These are phyloP conservation scores for Tipula vernalis DNA, from an alignment of 2,888 invertebrate species.

Conservation along the genomic window DNA sequence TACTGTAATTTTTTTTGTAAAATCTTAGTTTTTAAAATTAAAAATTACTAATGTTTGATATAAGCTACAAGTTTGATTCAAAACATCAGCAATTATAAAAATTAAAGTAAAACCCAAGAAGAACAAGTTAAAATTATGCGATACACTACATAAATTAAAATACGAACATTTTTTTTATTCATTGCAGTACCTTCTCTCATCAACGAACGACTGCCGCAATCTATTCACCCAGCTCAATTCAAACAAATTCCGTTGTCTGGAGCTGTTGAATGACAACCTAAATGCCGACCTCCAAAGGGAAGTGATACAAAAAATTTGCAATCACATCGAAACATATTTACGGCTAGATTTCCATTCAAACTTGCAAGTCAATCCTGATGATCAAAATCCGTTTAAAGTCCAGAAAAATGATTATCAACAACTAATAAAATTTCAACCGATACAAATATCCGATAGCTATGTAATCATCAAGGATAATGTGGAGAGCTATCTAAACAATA, in stretches of 20 bases:
- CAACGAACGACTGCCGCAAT: slow-evolving; percentile 34
- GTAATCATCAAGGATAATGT: slow-evolving; percentile 51
- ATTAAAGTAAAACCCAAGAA: too few relatives aligned
- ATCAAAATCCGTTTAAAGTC: slow-evolving; percentile 47
- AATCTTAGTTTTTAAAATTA: too few relatives aligned
- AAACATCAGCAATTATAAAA: too few relatives aligned
- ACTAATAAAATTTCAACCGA: slow-evolving; percentile 44
- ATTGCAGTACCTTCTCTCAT: slow-evolving; percentile 38
- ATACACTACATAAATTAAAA: too few relatives aligned
- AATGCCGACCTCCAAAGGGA: not conserved
- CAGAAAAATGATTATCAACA: slow-evolving; percentile 45
- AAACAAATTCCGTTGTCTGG: slow-evolving; percentile 16
- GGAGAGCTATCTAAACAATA: slow-evolving; percentile 84
- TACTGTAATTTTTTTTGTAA: too few relatives aligned
- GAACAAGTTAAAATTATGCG: too few relatives aligned
- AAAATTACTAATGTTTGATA: too few relatives aligned
- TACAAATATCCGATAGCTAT: slow-evolving; percentile 42
- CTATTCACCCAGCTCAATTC: slow-evolving; percentile 18
- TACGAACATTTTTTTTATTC: too few relatives aligned
- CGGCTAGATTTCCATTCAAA: slow-evolving; percentile 87
- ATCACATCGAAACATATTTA: slow-evolving; percentile 83
- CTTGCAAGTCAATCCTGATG: slow-evolving; percentile 58
- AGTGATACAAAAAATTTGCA: slow-evolving; percentile 59
- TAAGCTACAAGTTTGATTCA: too few relatives aligned
- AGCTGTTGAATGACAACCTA: not conserved